Base-by-base conservation (phyloP, 2,888 invertebrate genomes). In the Poecilus cupreus region DNA sequence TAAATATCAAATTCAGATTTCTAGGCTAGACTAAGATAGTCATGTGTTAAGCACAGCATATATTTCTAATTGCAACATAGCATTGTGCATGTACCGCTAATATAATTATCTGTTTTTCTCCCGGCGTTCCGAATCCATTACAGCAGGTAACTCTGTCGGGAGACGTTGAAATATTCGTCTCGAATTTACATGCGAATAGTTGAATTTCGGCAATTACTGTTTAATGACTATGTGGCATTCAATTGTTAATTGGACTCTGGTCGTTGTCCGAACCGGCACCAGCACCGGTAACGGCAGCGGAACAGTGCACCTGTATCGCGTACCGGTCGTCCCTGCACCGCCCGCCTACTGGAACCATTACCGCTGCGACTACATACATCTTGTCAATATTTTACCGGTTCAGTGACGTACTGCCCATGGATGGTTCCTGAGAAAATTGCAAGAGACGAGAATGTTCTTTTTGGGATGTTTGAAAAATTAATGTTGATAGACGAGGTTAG, bases 151-250 rank as follows among this genome's bases (percentile, higher is more conserved):
- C 16, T 37, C 64, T 68, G 64, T 11, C 64, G 64, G 64, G 64
- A 68, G 64, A 68, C 37, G 64, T 68, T 68, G 64, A 68, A 68
- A 68, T 72, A 49, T 72, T 24, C 72, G 72, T 75, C 75, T 78
- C 80, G 26, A 39, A 80, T 80, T 80, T 80, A 54, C 80, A 80
- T 80, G 51, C 32, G 80, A 80, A 80, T 80, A 22, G 70, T 70
- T 54, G 57, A 80, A 49, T 72, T 80, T 72, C 72, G 54, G 57
- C 57, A 80, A 80, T 80, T 80, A 80, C 32, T 72, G 43, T 80
- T 80, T 80, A 80, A 80, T 80, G 80, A 80, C 80, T 37, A 80
- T 54, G 26, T 75, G 75, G 70, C 54, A 80, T 80, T 80, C 80
- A 80, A 72, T 80, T 80, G 80, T 72, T 80, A 80, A 80, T 80